A percentile compares a stretch with the other conserved stretches of the same genome.
Evolutionary conservation across 2,797 vertebrate species (phyloP).

Genomic region (Rhyacichthys aspro): DNA sequence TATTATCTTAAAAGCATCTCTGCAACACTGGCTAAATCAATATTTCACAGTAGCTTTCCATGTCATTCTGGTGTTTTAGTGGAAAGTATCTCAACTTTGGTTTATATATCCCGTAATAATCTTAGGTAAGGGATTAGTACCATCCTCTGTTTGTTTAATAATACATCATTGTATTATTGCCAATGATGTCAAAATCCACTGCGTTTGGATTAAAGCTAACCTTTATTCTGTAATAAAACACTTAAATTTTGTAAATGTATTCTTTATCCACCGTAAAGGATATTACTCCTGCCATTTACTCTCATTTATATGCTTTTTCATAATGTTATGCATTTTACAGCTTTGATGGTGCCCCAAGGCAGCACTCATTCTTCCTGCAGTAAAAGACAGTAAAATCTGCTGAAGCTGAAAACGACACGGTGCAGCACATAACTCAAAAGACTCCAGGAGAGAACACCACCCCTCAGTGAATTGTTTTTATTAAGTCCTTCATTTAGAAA

Average conservation of each 20-base stretch:
- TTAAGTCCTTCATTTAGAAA: conserved; percentile 83
- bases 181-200: conserved; percentile 8
- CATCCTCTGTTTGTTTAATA: conserved; percentile 12
- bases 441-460: conserved; percentile 33
- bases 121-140: conserved; percentile 10
- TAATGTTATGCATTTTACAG: conserved; percentile 70
- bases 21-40: conserved; percentile 75
- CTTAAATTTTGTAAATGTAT: conserved; percentile 39
- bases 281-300: conserved; percentile 59
- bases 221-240: conserved; percentile 35
- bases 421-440: conserved; percentile 44
- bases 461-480: conserved; percentile 76
- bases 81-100: conserved; percentile 42
- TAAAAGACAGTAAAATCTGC: conserved; percentile 69
- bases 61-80: conserved; percentile 61
- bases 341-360: conserved; percentile 60
- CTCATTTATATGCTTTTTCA: conserved; percentile 65
- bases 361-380: conserved; percentile 60
- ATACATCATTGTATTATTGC: neutral
- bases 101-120: conserved; percentile 35
- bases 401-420: conserved; percentile 71
- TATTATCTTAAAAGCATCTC: conserved; percentile 82
- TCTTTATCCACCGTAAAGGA: conserved; percentile 43
- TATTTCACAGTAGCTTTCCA: conserved; percentile 70
- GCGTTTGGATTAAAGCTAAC: conserved; percentile 9